Base-by-base conservation (phyloP, 1,140 invertebrate species). In the Antheraea mylitta region DNA sequence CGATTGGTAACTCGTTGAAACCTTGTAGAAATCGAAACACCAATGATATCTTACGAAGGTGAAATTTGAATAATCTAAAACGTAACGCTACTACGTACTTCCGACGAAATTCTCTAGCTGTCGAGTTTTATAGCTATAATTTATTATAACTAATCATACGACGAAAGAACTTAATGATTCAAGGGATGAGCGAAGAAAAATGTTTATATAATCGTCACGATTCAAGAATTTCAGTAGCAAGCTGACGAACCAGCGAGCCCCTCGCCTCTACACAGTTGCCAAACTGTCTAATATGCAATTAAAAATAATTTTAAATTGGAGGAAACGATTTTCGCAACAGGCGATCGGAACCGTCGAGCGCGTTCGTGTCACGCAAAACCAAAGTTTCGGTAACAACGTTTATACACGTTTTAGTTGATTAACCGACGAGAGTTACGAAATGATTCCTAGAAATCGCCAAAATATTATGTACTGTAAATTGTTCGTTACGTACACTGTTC, bases 291-390 rank as follows among this genome's bases (percentile, higher is more conserved):
- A 67, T 59, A 65, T 37, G 65, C 66, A 73, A 75, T 53, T 53
- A 53, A 53, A 53, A 53, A 53, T 53, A 53, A 53, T 53, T 68
- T 70, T 72, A 62, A 73, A 73, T 64, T 68, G 71, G 69, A 71
- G 76, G 72, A 80, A 75, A 64, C 61, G 22, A 48, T 73, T 69
- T 70, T 68, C 71, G 74, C 67, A 76, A 72, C 63, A 53, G 66
- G 67, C 66, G 69, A 71, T 72, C 72, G 69, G 60, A 73, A 73
- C 67, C 38, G 62, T 69, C 70, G 63, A 59, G 65, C 71, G 66
- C 62, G 16, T 66, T 63, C 72, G 70, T 80, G 76, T 80, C 78
- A 78, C 76, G 76, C 78, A 71, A 78, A 64, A 71, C 63, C 58
- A 63, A 72, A 66, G 70, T 77, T 80, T 75, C 42, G 73, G 72